phyloP scores from a whole-genome alignment of 2,888 invertebrate species.

The Resseliella maxima region DNA sequence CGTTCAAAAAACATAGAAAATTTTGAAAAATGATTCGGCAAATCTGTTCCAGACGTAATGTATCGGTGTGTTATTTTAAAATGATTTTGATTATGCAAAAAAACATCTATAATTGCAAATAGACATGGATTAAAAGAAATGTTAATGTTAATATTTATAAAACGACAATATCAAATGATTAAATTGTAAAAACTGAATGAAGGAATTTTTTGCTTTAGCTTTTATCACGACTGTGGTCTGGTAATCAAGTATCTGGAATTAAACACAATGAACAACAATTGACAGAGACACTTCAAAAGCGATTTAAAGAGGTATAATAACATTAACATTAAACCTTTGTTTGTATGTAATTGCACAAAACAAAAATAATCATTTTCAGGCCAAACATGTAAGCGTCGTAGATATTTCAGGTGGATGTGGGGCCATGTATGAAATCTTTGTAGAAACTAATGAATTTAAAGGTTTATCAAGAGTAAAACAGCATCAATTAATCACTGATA shows the following conservation, averaged over 20 bases:
- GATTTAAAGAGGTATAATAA: slow-evolving; percentile 59
- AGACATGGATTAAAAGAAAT: no score
- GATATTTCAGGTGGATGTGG: slow-evolving; percentile 86
- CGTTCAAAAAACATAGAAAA: background rate
- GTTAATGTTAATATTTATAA: no score
- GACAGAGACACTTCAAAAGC: slow-evolving; percentile 56
- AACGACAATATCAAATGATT: no score
- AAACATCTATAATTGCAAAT: background rate
- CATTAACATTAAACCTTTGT: background rate
- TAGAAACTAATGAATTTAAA: slow-evolving; percentile 77
- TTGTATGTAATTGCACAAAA: background rate
- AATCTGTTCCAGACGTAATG: slow-evolving; percentile 35
- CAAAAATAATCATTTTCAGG: slow-evolving; percentile 57
- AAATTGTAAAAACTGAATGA: background rate
- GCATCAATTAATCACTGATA: slow-evolving; percentile 78
- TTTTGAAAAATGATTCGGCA: slow-evolving; percentile 26
- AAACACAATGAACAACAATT: slow-evolving; percentile 59
- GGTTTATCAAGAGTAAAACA: slow-evolving; percentile 79
- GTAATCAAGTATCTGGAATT: slow-evolving; percentile 56
- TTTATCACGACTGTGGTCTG: slow-evolving; percentile 59
- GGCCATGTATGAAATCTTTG: slow-evolving; percentile 80
- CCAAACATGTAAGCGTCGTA: slow-evolving; percentile 70
- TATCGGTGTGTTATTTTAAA: slow-evolving; percentile 15
- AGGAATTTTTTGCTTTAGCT: slow-evolving; percentile 57
- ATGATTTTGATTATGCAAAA: background rate